phyloP scores from a whole-genome alignment of 2,888 invertebrate species.

The Elmis aenea region DNA sequence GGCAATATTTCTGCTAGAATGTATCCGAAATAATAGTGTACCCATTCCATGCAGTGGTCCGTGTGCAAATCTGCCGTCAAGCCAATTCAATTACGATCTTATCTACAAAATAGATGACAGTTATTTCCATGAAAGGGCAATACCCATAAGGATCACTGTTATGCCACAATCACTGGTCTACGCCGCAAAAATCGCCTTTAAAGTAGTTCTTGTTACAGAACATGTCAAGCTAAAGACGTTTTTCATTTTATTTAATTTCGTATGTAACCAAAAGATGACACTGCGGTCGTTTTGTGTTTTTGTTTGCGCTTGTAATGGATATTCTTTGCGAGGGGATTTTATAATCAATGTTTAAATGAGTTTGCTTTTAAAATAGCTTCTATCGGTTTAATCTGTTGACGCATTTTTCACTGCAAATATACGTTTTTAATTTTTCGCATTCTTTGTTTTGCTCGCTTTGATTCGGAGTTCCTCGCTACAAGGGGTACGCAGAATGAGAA shows the following conservation, averaged over 20 bases:
- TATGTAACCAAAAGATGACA: slow-evolving; percentile 38
- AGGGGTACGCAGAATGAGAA: no score
- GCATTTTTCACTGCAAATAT: slow-evolving; percentile 27
- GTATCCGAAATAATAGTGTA: slow-evolving; percentile 38
- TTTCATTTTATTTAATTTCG: slow-evolving; percentile 42
- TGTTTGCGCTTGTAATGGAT: slow-evolving; percentile 28
- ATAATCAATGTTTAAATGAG: slow-evolving; percentile 29
- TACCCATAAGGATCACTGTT: slow-evolving; percentile 42
- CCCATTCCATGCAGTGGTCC: slow-evolving; percentile 38
- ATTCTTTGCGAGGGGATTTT: slow-evolving; percentile 25
- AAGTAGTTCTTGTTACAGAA: slow-evolving; percentile 29
- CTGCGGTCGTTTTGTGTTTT: slow-evolving; percentile 27
- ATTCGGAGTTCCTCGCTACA: no score
- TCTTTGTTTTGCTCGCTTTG: no score
- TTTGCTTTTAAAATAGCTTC: slow-evolving; percentile 26
- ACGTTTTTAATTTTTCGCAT: slow-evolving; percentile 23
- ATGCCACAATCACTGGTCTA: slow-evolving; percentile 22
- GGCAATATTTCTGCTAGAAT: slow-evolving; percentile 32
- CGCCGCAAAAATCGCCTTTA: slow-evolving; percentile 32
- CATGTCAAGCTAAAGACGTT: slow-evolving; percentile 39
- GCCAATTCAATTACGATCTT: slow-evolving; percentile 51
- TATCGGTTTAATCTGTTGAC: slow-evolving; percentile 26
- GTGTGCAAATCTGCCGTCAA: slow-evolving; percentile 50
- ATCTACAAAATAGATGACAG: slow-evolving; percentile 51
- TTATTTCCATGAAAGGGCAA: slow-evolving; percentile 49